These are phyloP conservation scores for Rhinolophus sinicus DNA, from an alignment of 2,113 vertebrate species.

Conservation along the genomic window DNA sequence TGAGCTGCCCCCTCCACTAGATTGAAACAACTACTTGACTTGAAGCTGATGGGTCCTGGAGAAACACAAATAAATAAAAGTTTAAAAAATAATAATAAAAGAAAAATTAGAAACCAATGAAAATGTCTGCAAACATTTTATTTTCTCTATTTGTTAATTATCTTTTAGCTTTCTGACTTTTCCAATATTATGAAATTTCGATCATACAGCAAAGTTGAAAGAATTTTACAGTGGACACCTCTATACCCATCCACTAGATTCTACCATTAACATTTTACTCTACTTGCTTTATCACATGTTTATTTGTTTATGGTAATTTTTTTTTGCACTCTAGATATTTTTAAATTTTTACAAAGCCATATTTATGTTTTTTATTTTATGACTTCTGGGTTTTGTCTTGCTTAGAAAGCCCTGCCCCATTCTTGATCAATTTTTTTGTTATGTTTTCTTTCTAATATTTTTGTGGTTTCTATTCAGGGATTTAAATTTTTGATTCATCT, in stretches of 20 bases:
- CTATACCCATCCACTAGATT: not conserved
- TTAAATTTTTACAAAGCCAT: conserved; percentile 5
- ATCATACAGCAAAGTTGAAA: not conserved
- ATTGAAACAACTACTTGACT: no score
- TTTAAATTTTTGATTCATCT: conserved; percentile 22
- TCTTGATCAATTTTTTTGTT: not conserved
- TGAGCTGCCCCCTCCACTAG: no score
- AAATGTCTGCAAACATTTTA: conserved; percentile 14
- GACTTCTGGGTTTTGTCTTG: conserved; percentile 22
- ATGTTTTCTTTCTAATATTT: not conserved
- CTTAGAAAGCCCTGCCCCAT: not conserved
- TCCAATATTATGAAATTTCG: not conserved
- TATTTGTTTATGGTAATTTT: not conserved
- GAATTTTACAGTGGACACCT: not conserved
- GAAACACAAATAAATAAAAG: no score
- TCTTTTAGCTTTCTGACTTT: not conserved
- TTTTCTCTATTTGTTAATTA: conserved; percentile 5
- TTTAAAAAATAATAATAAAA: no score
- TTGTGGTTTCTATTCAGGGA: not conserved
- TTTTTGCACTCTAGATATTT: conserved; percentile 10
- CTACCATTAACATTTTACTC: not conserved
- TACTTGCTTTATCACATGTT: not conserved
- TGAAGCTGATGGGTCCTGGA: no score
- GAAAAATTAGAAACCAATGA: not conserved
- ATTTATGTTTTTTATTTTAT: not conserved